Evolutionary conservation across 2,888 invertebrate genomes (phyloP).

Genomic region (Ormyrus labotus): DNA sequence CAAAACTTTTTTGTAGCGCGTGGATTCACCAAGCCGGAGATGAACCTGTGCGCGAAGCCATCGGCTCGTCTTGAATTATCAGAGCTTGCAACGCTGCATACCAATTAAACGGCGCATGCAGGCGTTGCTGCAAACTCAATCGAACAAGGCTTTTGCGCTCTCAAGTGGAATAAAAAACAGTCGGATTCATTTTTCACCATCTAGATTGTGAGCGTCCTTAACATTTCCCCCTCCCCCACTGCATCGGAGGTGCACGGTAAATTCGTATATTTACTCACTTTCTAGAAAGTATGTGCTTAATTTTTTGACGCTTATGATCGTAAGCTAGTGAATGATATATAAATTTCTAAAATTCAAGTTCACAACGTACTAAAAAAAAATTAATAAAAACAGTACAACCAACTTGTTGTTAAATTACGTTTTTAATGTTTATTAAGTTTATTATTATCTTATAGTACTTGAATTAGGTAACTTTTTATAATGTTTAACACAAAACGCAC

Average conservation of each 20-base stretch:
- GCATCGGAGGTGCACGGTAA: neutral
- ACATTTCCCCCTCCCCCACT: neutral
- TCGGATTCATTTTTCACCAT: neutral
- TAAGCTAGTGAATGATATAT: too few species aligned
- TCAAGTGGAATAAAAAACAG: slow-evolving; percentile 3
- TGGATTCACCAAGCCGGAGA: neutral
- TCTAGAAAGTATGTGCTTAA: slow-evolving; percentile 1
- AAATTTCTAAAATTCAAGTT: neutral
- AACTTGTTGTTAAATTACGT: too few species aligned
- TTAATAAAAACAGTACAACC: slow-evolving; percentile 1
- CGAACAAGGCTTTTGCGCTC: slow-evolving; percentile 21
- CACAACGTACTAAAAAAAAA: neutral
- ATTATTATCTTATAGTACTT: too few species aligned
- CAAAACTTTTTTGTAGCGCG: neutral
- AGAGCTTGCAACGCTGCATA: slow-evolving; percentile 34
- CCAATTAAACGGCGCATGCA: slow-evolving; percentile 23
- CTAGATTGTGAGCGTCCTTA: neutral
- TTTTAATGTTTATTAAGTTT: too few species aligned
- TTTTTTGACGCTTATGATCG: neutral
- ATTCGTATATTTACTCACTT: slow-evolving; percentile 22
- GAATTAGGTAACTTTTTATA: too few species aligned
- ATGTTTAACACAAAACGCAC: too few species aligned
- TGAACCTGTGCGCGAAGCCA: neutral
- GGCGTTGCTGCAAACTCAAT: neutral
- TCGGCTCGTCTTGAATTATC: neutral